These are phyloP conservation scores for Drosophila flavopinicola DNA, from an alignment of 2,888 invertebrate genomes.

Conservation along the genomic window DNA sequence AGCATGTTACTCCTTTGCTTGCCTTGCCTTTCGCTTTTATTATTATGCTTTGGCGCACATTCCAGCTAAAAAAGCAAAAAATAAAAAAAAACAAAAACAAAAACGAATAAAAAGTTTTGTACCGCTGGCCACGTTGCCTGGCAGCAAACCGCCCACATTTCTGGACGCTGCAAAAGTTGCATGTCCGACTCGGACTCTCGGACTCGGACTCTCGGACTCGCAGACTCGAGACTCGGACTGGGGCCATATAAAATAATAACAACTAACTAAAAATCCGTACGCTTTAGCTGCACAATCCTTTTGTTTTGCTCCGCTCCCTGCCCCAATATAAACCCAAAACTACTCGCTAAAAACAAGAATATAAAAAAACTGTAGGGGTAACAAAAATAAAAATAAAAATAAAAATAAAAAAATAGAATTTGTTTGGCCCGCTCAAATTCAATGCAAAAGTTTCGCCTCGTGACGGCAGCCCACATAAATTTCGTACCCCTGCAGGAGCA, in stretches of 20 bases:
- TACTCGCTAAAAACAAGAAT: slow-evolving; percentile 45
- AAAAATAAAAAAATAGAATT: slow-evolving; percentile 52
- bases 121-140: slow-evolving; percentile 64
- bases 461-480: slow-evolving; percentile 76
- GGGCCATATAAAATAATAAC: slow-evolving; percentile 77
- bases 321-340: slow-evolving; percentile 48
- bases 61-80: slow-evolving; percentile 51
- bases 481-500: slow-evolving; percentile 24
- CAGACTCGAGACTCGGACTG: slow-evolving; percentile 30
- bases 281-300: slow-evolving; percentile 81
- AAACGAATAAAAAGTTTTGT: slow-evolving; percentile 46
- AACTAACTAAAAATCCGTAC: slow-evolving; percentile 79
- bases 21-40: slow-evolving; percentile 78
- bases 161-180: slow-evolving; percentile 71
- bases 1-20: slow-evolving; percentile 80
- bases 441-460: slow-evolving; percentile 75
- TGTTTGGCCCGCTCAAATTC: slow-evolving; percentile 80
- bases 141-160: slow-evolving; percentile 43
- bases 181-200: slow-evolving; percentile 47
- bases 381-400: slow-evolving; percentile 26
- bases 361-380: slow-evolving; percentile 3
- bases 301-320: slow-evolving; percentile 56
- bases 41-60: slow-evolving; percentile 80
- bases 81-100: not conserved
- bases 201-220: slow-evolving; percentile 31